phyloP scores from a whole-genome alignment of 2,113 vertebrate species.

The Chlorodrepanis virens region DNA sequence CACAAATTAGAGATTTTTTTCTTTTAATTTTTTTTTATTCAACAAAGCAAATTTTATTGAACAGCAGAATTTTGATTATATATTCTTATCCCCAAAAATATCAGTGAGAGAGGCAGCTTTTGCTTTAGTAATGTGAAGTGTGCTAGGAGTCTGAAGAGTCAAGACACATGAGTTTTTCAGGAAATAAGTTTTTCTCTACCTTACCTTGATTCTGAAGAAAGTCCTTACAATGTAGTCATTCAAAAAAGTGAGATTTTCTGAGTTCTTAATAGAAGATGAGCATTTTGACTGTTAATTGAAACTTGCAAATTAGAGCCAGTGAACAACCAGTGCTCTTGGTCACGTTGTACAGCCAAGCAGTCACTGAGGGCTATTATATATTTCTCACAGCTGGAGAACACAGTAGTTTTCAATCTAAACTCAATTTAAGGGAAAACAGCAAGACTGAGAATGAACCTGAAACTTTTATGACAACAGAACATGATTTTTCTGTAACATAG shows the following conservation, averaged over 20 bases:
- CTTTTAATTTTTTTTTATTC: background rate
- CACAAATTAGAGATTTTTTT: background rate
- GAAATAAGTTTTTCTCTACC: background rate
- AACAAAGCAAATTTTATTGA: background rate
- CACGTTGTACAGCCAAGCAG: background rate
- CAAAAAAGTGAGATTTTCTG: background rate
- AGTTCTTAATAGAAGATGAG: background rate
- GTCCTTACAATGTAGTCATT: background rate
- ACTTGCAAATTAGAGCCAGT: background rate
- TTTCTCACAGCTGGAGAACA: background rate
- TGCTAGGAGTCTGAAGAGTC: background rate
- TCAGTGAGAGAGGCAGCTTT: background rate
- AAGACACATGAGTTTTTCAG: background rate
- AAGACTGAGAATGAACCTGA: background rate
- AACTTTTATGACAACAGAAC: background rate
- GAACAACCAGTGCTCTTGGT: background rate
- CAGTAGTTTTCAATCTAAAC: background rate
- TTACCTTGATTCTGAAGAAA: background rate
- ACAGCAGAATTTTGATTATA: background rate
- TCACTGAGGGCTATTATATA: background rate
- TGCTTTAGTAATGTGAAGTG: background rate
- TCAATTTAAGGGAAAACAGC: background rate
- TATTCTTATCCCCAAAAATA: background rate
- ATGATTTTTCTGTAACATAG: background rate
- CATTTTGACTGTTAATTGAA: background rate